Conservation (phyloP, 2,113 vertebrate genomes). For the Odocoileus virginianus region DNA sequence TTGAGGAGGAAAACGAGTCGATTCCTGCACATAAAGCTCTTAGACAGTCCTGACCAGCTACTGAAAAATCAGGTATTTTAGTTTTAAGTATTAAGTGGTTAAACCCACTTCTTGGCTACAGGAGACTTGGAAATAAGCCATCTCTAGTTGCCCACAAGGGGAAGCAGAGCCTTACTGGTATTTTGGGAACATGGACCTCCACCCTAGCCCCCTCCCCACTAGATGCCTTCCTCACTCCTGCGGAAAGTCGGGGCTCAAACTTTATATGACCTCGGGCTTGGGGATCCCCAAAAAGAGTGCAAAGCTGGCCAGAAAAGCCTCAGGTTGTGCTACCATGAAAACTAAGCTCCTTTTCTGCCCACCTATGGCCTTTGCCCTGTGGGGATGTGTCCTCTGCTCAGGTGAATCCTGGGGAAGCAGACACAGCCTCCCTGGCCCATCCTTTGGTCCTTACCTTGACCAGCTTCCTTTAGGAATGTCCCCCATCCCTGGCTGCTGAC, state of each 20-base stretch:
- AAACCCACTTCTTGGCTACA: background rate
- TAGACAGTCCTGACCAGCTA: background rate
- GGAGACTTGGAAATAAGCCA: background rate
- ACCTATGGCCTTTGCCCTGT: background rate
- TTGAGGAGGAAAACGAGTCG: background rate
- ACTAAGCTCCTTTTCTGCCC: background rate
- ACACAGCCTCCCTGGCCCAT: background rate
- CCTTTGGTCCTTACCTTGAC: slow-evolving; percentile 12
- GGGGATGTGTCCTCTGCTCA: background rate
- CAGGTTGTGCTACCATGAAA: background rate
- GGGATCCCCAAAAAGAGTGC: background rate
- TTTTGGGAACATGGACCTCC: rapidly evolving
- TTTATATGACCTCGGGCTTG: rapidly evolving
- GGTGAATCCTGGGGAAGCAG: background rate
- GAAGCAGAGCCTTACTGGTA: background rate
- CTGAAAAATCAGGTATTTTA: background rate
- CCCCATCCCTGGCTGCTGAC: background rate
- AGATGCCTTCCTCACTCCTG: background rate
- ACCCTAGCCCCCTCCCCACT: too few relatives aligned
- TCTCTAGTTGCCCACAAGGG: background rate
- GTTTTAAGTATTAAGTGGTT: background rate
- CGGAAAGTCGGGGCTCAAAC: background rate
- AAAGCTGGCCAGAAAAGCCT: background rate
- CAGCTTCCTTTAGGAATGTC: background rate
- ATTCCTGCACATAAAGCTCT: background rate